These are phyloP conservation scores for Macropus fuliginosus DNA, from an alignment of 2,797 vertebrate species.

Conservation along the genomic window DNA sequence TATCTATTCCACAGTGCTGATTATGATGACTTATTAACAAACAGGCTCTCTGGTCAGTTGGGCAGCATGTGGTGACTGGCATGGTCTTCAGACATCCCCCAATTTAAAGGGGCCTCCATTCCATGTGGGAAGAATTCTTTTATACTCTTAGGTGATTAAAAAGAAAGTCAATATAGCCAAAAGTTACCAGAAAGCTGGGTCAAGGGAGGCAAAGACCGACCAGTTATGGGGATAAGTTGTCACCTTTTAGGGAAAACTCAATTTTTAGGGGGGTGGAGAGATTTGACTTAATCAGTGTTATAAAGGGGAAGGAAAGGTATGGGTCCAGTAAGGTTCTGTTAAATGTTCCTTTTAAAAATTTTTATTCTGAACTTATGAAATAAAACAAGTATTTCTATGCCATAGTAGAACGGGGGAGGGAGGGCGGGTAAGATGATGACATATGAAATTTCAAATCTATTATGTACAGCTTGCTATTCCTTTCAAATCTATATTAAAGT, in stretches of 20 bases:
- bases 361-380: not conserved
- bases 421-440: not conserved
- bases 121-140: not conserved
- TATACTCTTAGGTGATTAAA: not conserved
- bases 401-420: not conserved
- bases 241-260: not conserved
- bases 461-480: not conserved
- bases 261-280: no score
- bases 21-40: not conserved
- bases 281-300: not conserved
- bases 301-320: not conserved
- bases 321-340: not conserved
- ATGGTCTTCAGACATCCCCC: not conserved
- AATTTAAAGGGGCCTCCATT: not conserved
- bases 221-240: not conserved
- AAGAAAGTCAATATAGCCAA: not conserved
- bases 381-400: not conserved
- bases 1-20: not conserved
- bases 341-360: not conserved
- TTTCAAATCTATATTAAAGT: not conserved
- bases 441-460: not conserved
- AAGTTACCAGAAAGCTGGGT: not conserved
- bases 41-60: not conserved
- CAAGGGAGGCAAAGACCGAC: not conserved
- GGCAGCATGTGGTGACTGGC: not conserved